Base-by-base conservation (phyloP, 1,140 invertebrate species). In the Dreissena polymorpha region DNA sequence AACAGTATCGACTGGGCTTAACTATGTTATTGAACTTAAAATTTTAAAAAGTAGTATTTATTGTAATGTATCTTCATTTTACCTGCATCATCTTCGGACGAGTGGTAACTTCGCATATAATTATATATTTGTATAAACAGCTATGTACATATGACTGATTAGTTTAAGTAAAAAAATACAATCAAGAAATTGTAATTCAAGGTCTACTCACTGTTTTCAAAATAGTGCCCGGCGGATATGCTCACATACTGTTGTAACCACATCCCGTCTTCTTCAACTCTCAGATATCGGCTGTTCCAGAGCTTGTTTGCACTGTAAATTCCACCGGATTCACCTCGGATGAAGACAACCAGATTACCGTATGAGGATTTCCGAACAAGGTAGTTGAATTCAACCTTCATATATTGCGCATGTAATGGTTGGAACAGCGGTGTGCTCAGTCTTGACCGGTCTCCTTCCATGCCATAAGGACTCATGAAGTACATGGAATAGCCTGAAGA, bases 311-410 rank as follows among this genome's bases (percentile, higher is more conserved):
- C 51, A 27, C 53, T 21, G 49, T 16, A 51, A 27, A 51, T 57
- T 74, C 39, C 72, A 18, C 29, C 72, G 14, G 14, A 49, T 72
- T 18, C 27, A 39, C 39, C 39, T 39, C 39, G 39, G 39, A 39
- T 39, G 39, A 39, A 39, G 39, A 77, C 49, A 13, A 64, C 65
- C 16, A 77, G 64, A 39, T 77, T 39, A 10, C 27, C 55, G 64
- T 68, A 77, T 16, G 63, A 25, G n/a, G 75, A 68, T 16, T 77
- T 64, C 10, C 23, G 75, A 12, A 77, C 23, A 25, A 51, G 64
- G 18, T 77, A 77, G 25, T 77, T 51, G 39, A 68, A 77, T 39
- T 77, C 75, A n/a, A 77, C 63, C 65, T 67, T 77, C 63, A 68
- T 77, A 16, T 77, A 10, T 8, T 12, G 10, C 0, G 55, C 0